Base-by-base conservation (phyloP, 2,113 vertebrate genomes). In the Calidris pugnax region DNA sequence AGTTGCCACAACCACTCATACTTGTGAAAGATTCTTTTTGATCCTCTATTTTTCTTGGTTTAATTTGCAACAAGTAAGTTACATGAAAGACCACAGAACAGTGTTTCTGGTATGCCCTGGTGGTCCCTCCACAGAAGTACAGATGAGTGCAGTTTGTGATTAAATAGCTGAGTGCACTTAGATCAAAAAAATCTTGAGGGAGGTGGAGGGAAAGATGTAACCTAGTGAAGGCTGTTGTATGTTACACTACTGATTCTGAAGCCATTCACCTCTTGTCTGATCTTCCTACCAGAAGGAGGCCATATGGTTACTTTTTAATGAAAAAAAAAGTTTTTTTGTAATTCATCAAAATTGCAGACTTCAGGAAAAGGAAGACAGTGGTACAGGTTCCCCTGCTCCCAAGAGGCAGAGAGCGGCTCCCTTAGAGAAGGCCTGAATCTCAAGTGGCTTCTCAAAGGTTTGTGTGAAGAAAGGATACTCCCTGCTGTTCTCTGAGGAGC, bases 91-190 rank as follows among this genome's bases (percentile, higher is more conserved):
- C 24, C 27, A 12, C 3, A 2, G 18, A 23, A 30, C 9, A 6
- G 24, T 7, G 22, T 48, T 93, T 53, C 33, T 43, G 10, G 1
- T 51, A 15, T 55, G 13, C n/a, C 9, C 6, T 41, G 6, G 10
- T n/a, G 4, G 16, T 43, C 63, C 63, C 37, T 68, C 12, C n/a
- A 26, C 2, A 37, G 41, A 57, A 8, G 12, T 23, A 23, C 8
- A 60, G 18, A 3, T 30, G 2, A 9, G 10, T 75, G 24, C 5
- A 73, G 3, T 45, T n/a, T 39, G 10, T 39, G 48, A 37, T 14
- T 32, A 17, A 35, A 53, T 8, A 84, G 15, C 10, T 4, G 1
- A 0, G 0, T 68, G 26, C 3, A 10, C 8, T 37, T 39, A 53
- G 59, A 64, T 7, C 4, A 2, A 72, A 55, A 69, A 60, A 63